phyloP scores from a whole-genome alignment of 2,113 vertebrate genomes.

The Thunnus thynnus region DNA sequence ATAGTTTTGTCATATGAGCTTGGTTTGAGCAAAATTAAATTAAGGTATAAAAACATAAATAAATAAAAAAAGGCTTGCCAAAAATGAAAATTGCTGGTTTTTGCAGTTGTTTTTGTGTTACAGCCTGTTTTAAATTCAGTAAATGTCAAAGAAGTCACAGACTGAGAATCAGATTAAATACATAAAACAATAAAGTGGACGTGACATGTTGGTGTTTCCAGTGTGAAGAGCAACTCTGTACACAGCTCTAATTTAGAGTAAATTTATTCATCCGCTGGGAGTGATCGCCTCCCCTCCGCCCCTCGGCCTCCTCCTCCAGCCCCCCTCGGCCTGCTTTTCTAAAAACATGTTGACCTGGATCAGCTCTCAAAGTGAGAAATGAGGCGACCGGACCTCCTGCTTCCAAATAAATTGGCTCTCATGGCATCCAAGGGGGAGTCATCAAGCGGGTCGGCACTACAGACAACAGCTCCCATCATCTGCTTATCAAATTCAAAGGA shows the following conservation, averaged over 20 bases:
- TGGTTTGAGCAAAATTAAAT: too few relatives aligned
- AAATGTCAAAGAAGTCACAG: background rate
- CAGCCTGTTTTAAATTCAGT: too few relatives aligned
- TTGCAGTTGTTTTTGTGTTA: background rate
- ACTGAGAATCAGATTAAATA: background rate
- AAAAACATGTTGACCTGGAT: conserved; percentile 79
- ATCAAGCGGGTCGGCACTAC: conserved; percentile 28
- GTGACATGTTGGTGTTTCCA: background rate
- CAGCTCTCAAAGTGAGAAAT: conserved; percentile 68
- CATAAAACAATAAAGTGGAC: background rate
- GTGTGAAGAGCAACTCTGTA: background rate
- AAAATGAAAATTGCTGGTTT: background rate
- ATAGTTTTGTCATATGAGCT: too few relatives aligned
- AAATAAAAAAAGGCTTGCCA: background rate
- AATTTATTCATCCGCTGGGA: conserved; percentile 45
- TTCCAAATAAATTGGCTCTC: conserved; percentile 68
- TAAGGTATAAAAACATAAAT: too few relatives aligned
- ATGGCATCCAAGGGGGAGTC: conserved; percentile 57
- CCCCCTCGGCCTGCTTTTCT: conserved; percentile 63
- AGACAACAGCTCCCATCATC: conserved; percentile 64
- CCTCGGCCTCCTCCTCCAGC: background rate
- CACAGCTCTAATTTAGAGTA: conserved; percentile 25
- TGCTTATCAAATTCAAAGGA: conserved; percentile 56
- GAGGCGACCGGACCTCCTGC: conserved; percentile 57
- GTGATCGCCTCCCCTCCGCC: background rate